Base-by-base conservation (phyloP, 2,797 vertebrate species). In the Borostomias antarcticus region DNA sequence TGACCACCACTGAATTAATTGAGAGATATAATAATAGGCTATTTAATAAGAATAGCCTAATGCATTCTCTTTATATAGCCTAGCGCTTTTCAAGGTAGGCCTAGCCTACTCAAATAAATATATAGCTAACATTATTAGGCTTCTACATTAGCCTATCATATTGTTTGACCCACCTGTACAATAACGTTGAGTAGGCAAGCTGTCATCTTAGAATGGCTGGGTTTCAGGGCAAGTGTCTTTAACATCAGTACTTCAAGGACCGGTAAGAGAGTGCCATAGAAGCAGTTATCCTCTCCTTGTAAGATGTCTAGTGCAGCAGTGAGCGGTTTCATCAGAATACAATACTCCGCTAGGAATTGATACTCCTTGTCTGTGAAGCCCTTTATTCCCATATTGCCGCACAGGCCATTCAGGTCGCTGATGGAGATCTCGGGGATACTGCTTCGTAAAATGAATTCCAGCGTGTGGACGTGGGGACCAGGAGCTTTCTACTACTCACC, bases 281-380 rank as follows among this genome's bases (percentile, higher is more conserved):
- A 60, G 58, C 47, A 60, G 2, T 60, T 8, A 37, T 59, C 15
- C 10, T 67, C 32, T 8, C 56, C 65, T 59, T 60, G 32, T 9
- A 59, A 40, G 17, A 67, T 67, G 50, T 58, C 30, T 23, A 60
- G 23, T 52, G 33, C 48, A 29, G 52, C 53, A 45, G 48, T 45
- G 19, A 45, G 48, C 6, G 58, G 58, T 7, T 62, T 68, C 47
- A 62, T 50, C 28, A 56, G 58, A 9, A 15, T 53, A 29, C 66
- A 61, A 30, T 56, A 68, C 62, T 68, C 66, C 60, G 43, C 62
- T 17, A 61, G n/a, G 37, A 56, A 62, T 32, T 68, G 57, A 45
- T 54, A 45, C 25, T 33, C 66, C 35, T n/a, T 32, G 32, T 68
- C 66, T 3, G 19, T 45, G 29, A 62, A 33, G 35, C 58, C 52